Evolutionary conservation across 2,888 invertebrate genomes (phyloP), one percentile per base, ranked within the genome.

Genomic region (Myathropa florea): DNA sequence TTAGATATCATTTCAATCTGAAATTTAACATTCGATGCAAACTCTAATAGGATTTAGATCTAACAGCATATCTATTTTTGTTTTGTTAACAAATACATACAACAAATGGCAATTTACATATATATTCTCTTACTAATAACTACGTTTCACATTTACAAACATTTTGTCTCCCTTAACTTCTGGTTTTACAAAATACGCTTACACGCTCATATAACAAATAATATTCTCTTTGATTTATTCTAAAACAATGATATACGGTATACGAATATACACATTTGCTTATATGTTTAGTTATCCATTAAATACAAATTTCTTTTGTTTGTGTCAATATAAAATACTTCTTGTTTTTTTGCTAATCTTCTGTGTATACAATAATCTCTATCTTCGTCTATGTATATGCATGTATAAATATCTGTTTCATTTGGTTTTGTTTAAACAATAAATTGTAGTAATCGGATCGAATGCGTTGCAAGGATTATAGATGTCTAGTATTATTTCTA

Each of bases 21-120:
- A 78, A 85, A 73, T 82, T 64, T 39, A 64, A 78, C 68, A 85
- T 85, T 85, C 82, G 85, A 85, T 85, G 85, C 77, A 85, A 73
- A 77, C 68, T 82, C 85, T 77, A 82, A 46, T 60, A 73, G 68
- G 71, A 81, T 77, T 63, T 70, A 63, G 57, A 63, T 57, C 46
- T 53, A 80, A 76, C 72, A 72, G 39, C 76, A 77, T 57, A 81
- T 67, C 39, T 75, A 70, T 67, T 81, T 46, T 18, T 39, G 0
- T 39, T n/a, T 39, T 46, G 18, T 46, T 18, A 46, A 46, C 46
- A 46, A 81, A 81, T 81, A 76, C 73, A 73, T 78, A 85, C 85
- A 85, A 78, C 77, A 85, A 82, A 7, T 85, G 82, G 82, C 81
- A 77, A 81, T 81, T 76, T 60, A 71, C 78, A 53, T 57, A 12